Evolutionary conservation across 2,888 invertebrate species (phyloP).

Genomic region (Malachius bipustulatus): DNA sequence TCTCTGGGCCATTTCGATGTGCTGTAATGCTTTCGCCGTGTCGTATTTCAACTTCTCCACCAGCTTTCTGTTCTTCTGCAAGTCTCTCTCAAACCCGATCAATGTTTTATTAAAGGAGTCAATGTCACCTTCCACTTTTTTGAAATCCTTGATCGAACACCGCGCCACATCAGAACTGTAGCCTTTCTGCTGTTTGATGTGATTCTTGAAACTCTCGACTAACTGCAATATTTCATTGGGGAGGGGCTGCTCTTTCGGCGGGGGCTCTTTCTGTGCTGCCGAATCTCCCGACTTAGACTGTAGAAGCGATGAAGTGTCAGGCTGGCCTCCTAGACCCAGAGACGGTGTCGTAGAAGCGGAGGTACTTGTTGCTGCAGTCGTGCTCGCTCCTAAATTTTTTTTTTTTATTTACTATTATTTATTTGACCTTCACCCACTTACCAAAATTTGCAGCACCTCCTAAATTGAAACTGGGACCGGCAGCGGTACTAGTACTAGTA

Average conservation of each 20-base stretch:
- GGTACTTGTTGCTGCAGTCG: constrained; percentile 14
- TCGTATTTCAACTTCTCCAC: constrained; percentile 57
- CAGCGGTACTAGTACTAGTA: too few species aligned
- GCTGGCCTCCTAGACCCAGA: constrained; percentile 58
- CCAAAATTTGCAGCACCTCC: too few species aligned
- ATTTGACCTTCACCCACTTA: too few species aligned
- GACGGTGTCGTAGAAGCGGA: constrained; percentile 32
- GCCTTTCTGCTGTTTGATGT: constrained; percentile 76
- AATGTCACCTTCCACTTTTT: constrained; percentile 52
- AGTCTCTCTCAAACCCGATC: constrained; percentile 48
- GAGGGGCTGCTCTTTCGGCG: constrained; percentile 51
- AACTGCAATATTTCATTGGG: constrained; percentile 68
- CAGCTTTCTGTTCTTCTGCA: constrained; percentile 47
- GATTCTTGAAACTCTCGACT: constrained; percentile 69
- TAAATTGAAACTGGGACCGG: too few species aligned
- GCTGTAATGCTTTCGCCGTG: constrained; percentile 58
- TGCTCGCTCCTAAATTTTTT: constrained; percentile 8
- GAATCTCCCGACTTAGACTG: constrained; percentile 19
- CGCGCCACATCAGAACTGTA: constrained; percentile 67
- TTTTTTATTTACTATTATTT: too few species aligned
- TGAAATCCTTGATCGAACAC: constrained; percentile 48
- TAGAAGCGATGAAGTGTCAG: constrained; percentile 40
- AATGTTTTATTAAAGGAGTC: constrained; percentile 46
- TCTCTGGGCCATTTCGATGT: constrained; percentile 65
- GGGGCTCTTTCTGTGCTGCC: constrained; percentile 38